Evolutionary conservation across 1,140 invertebrate species (phyloP).

Genomic region (Campoletis sonorensis): DNA sequence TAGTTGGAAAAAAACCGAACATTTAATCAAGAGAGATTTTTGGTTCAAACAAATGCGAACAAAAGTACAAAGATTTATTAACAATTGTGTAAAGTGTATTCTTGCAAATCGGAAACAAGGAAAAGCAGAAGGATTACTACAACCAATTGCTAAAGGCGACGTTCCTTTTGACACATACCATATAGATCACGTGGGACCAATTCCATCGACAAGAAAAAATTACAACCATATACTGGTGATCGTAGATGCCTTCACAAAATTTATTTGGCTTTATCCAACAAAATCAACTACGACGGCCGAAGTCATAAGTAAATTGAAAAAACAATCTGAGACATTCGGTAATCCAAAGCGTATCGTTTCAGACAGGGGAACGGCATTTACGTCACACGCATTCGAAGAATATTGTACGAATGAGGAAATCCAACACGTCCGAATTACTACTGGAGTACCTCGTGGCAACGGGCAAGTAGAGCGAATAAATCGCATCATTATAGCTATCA

Average conservation of each 20-base stretch:
- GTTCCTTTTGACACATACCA: slow-evolving; percentile 61
- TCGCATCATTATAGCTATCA: neutral
- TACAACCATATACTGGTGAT: slow-evolving; percentile 3
- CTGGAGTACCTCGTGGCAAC: neutral
- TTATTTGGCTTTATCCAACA: neutral
- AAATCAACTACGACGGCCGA: neutral
- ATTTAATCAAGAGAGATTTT: slow-evolving; percentile 48
- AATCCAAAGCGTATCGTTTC: neutral
- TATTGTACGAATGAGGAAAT: neutral
- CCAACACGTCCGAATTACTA: neutral
- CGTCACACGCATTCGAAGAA: neutral
- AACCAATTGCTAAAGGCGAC: slow-evolving; percentile 62
- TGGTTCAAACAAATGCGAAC: slow-evolving; percentile 54
- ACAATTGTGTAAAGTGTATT: slow-evolving; percentile 63
- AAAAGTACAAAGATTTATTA: slow-evolving; percentile 56
- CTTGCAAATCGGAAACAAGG: slow-evolving; percentile 60
- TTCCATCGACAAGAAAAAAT: slow-evolving; percentile 57
- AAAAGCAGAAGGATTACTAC: slow-evolving; percentile 50
- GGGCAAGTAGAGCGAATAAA: neutral
- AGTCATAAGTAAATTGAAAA: neutral
- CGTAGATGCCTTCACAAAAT: neutral
- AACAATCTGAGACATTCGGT: neutral
- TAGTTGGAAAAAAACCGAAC: slow-evolving; percentile 44
- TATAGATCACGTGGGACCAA: slow-evolving; percentile 61
- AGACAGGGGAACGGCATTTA: neutral